Conservation (phyloP, 2,888 invertebrate species). For the Neelides folsomi region DNA sequence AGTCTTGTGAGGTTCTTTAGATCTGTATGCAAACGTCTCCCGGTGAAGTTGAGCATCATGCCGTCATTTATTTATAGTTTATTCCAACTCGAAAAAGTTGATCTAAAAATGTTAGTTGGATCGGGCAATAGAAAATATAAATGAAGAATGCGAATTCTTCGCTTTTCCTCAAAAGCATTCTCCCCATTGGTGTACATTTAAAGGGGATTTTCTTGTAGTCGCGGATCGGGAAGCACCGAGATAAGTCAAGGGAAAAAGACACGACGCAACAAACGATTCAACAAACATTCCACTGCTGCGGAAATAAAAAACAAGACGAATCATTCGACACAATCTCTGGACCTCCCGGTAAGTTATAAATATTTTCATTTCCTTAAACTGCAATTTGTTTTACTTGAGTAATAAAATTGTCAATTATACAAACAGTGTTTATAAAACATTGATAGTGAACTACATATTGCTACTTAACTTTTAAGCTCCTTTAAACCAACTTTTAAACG, state of each 20-base stretch:
- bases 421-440: too few relatives aligned
- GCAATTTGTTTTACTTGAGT: not conserved
- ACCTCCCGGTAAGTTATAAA: constrained; percentile 9
- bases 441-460: too few relatives aligned
- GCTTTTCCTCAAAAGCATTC: not conserved
- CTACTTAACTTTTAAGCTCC: not conserved
- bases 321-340: constrained; percentile 25
- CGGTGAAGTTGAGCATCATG: too few relatives aligned
- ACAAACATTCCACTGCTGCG: constrained; percentile 18
- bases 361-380: not conserved
- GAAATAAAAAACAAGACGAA: constrained; percentile 22
- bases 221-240: constrained; percentile 27
- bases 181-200: not conserved
- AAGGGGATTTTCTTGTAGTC: constrained; percentile 15
- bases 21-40: too few relatives aligned
- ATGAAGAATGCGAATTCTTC: too few relatives aligned
- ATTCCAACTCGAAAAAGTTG: too few relatives aligned
- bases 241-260: constrained; percentile 18
- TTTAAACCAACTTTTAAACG: too few relatives aligned
- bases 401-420: too few relatives aligned
- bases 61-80: too few relatives aligned
- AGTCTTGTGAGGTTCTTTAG: too few relatives aligned
- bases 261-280: not conserved
- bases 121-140: too few relatives aligned
- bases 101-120: too few relatives aligned